phyloP scores from a whole-genome alignment of 1,140 invertebrate species.

The Gonioctena quinquepunctata region DNA sequence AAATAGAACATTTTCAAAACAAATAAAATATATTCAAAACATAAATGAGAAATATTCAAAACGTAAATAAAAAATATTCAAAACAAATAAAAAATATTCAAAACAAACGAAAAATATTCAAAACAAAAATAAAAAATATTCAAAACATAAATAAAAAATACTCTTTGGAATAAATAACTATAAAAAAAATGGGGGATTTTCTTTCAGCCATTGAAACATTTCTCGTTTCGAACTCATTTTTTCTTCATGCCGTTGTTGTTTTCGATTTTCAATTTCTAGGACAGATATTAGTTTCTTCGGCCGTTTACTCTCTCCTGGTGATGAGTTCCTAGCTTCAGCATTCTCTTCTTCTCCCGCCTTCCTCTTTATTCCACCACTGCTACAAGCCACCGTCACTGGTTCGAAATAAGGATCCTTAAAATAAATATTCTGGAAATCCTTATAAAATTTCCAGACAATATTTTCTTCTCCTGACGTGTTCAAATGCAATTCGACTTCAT shows the following conservation, averaged over 20 bases:
- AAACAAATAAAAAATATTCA: not conserved
- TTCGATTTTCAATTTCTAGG: not conserved
- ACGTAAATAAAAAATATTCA: not conserved
- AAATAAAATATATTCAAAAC: no score
- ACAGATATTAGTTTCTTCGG: not conserved
- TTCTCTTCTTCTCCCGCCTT: not conserved
- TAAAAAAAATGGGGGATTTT: not conserved
- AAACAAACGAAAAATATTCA: not conserved
- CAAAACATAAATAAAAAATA: no score
- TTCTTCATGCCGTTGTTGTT: not conserved
- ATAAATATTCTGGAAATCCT: conserved; percentile 13
- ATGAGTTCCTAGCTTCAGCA: not conserved
- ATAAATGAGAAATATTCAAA: no score
- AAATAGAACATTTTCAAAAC: no score
- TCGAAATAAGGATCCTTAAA: not conserved
- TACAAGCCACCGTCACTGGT: not conserved
- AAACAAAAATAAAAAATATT: not conserved
- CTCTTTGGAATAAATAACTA: no score
- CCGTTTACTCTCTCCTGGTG: not conserved
- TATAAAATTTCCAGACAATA: not conserved
- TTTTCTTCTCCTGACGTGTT: not conserved
- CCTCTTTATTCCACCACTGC: not conserved
- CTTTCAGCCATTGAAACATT: not conserved
- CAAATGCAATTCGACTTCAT: not conserved
- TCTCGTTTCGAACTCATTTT: no score